A percentile compares a stretch with the other conserved stretches of the same genome.
phyloP scores from a whole-genome alignment of 2,888 invertebrate species.

The Apocheima hispidaria region DNA sequence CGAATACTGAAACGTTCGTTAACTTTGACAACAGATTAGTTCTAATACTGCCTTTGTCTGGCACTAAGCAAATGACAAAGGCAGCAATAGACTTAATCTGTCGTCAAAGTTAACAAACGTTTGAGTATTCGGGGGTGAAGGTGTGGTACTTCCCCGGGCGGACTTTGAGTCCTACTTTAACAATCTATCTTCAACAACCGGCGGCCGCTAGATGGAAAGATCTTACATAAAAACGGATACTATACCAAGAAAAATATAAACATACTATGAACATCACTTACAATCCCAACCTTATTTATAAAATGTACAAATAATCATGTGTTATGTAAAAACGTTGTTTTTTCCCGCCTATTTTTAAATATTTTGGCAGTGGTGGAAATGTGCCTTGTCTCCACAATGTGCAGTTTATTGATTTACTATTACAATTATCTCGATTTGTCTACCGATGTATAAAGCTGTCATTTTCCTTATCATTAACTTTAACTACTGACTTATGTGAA shows the following conservation, averaged over 20 bases:
- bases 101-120: no score
- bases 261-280: conserved; percentile 84
- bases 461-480: conserved; percentile 74
- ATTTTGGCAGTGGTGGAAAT: conserved; percentile 86
- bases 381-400: conserved; percentile 84
- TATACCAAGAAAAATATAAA: conserved; percentile 78
- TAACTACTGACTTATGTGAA: conserved; percentile 83
- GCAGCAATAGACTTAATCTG: no score
- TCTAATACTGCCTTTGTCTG: no score
- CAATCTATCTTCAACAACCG: conserved; percentile 52
- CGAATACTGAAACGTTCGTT: no score
- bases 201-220: conserved; percentile 68
- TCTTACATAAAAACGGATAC: conserved; percentile 73
- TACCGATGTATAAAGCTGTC: conserved; percentile 82
- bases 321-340: conserved; percentile 60
- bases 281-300: conserved; percentile 81
- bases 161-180: no score
- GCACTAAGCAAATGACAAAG: no score
- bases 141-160: no score
- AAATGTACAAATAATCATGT: conserved; percentile 79
- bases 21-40: no score
- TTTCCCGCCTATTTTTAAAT: conserved; percentile 71
- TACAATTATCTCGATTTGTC: conserved; percentile 66
- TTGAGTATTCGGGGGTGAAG: no score
- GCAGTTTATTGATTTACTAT: conserved; percentile 61